phyloP scores from a whole-genome alignment of 2,113 vertebrate genomes.

The Callaeas wilsoni region DNA sequence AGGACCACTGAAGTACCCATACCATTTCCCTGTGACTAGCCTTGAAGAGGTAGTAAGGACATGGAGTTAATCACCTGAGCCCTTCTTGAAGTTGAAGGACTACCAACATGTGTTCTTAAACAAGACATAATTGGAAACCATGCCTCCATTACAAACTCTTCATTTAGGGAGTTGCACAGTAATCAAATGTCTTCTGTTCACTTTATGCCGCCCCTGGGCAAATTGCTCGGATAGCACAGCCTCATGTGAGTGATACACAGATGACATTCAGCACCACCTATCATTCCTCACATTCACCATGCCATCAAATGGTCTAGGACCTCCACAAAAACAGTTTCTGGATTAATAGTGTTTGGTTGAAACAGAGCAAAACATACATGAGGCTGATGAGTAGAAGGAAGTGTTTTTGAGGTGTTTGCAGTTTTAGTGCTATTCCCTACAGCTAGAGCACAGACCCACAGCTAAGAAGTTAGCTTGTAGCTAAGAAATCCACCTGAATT shows the following conservation, averaged over 20 bases:
- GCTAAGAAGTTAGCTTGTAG: background rate
- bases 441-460: background rate
- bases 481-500: background rate
- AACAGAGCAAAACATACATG: background rate
- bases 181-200: background rate
- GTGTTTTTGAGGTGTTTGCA: background rate
- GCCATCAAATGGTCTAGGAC: background rate
- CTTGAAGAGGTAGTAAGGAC: background rate
- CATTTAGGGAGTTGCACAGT: background rate
- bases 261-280: background rate
- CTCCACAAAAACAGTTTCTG: background rate
- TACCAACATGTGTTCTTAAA: background rate
- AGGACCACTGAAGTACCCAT: background rate
- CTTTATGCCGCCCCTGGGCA: background rate
- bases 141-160: background rate
- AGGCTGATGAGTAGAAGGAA: background rate
- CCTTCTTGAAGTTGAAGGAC: background rate
- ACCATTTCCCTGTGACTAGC: background rate
- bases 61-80: background rate
- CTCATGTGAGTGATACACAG: fast-evolving
- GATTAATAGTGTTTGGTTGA: background rate
- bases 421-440: background rate
- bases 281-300: background rate
- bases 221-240: background rate
- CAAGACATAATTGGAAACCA: background rate